Base-by-base conservation (phyloP, 2,113 vertebrate species). In the Podiceps cristatus region DNA sequence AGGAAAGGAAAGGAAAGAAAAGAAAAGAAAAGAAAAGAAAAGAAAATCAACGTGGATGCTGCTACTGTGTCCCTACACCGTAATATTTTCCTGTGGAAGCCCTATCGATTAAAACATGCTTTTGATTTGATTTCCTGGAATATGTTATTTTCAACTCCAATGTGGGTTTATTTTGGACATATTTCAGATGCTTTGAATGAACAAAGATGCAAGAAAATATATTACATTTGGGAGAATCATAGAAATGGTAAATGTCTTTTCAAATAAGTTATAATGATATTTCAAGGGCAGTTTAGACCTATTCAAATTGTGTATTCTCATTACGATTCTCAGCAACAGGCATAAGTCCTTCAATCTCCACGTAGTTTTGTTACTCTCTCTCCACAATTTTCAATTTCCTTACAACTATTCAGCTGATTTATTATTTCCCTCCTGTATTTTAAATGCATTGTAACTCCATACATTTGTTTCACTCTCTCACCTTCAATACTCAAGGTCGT, bases 221-320 rank as follows among this genome's bases (percentile, higher is more conserved):
- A 92, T 93, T 77, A 64, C 69, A 52, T 92, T 92, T 88, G 80
- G 77, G 58, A 86, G 94, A 97, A 97, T 83, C 67, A 86, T 68
- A 95, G 72, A 96, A 96, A 91, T 78, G 64, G 75, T 49, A 95
- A 96, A 91, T 28, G 64, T 35, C 73, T 97, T 96, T 96, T 96
- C 96, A 94, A 95, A 98, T 81, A 97, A 97, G 86, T 96, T 96
- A 94, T 96, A 98, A 98, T 97, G 97, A 66, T 97, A 96, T 97
- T 97, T 97, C 96, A 98, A 98, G 98, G 97, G 96, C 86, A 45
- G 94, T 69, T 89, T 85, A 91, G 78, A 90, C 49, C 87, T 85
- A 79, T 95, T 96, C 81, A 95, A 76, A 97, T 97, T 93, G 33
- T 66, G 82, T 88, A 73, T 89, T 96, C 97, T 97, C 93, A 97